These are phyloP conservation scores for Tenthredo notha DNA, from an alignment of 2,888 invertebrate species.

Conservation along the genomic window DNA sequence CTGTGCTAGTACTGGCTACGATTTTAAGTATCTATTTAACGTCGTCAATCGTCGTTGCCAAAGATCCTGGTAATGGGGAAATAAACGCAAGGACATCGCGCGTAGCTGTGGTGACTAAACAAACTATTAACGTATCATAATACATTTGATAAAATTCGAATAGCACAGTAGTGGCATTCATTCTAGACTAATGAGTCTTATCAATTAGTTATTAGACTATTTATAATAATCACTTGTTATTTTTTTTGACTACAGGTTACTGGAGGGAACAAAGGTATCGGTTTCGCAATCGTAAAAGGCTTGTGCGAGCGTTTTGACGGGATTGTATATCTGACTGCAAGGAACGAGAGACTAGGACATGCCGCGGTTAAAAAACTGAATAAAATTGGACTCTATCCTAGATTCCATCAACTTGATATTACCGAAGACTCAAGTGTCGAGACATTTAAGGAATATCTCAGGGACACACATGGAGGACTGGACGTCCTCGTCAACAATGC, in stretches of 20 bases:
- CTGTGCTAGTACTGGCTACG: not conserved
- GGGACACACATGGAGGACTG: constrained; percentile 83
- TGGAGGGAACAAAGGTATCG: constrained; percentile 87
- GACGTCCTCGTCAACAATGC: constrained; percentile 90
- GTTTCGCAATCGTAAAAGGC: constrained; percentile 85
- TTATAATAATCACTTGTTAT: not conserved
- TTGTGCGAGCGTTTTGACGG: constrained; percentile 85
- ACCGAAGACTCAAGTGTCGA: constrained; percentile 82
- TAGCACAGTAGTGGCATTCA: not conserved
- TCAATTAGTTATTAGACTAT: not conserved
- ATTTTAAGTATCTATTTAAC: not conserved
- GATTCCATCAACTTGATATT: constrained; percentile 87
- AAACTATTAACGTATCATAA: not conserved
- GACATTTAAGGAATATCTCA: constrained; percentile 81
- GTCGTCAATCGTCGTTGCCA: not conserved
- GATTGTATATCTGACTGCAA: constrained; percentile 85
- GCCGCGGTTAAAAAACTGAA: constrained; percentile 82
- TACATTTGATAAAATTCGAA: not conserved
- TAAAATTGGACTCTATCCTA: constrained; percentile 80
- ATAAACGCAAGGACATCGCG: not conserved
- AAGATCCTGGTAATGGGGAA: no score
- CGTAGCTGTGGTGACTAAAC: constrained; percentile 14
- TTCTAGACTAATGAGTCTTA: not conserved
- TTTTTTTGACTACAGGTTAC: constrained; percentile 80
- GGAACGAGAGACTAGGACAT: constrained; percentile 81